Evolutionary conservation across 2,113 vertebrate species (phyloP), one percentile per base, ranked within the genome.

Genomic region (Sebastes schlegelii): DNA sequence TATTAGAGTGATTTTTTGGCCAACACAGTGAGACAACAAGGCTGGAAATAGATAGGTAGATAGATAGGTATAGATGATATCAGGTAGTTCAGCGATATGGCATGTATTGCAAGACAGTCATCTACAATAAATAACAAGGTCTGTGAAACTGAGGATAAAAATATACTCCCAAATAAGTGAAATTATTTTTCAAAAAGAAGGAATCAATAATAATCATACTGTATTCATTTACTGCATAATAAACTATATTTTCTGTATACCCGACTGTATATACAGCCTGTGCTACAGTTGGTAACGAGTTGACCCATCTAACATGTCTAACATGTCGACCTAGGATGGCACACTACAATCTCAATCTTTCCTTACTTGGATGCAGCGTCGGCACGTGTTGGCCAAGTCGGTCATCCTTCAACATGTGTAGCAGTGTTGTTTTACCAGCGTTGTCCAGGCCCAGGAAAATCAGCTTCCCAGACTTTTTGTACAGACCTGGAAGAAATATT

Each of bases 361-460:
- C 71, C 85, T 93, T 95, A 99, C 98, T 99, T 65, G 98, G 97
- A 92, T 99, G 98, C 76, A 98, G 93, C 0, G 98, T 99, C 17
- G 98, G 98, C 61, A 99, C 97, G 1, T 99, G 98, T 71, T 98
- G 98, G 10, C 97, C 97, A 65, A 99, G 95, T 91, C 98, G 91
- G 92, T 99, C 97, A 55, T 99, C 97, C 92, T 98, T 99, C 42
- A 99, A 95, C 98, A 99, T 99, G 89, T 99, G 97, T 66, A 99
- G 94, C 83, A 99, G 95, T 17, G 98, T 99, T 76, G 98, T 99
- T 96, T 99, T 99, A 62, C 98, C 98, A 0, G 98, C 97, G 51
- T 99, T 99, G 91, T 99, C 98, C 93, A 99, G 92, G 13, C 98
- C 98, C 88, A 99, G 95, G 90, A 99, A 99, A 43, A 99, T 97